A percentile compares a stretch with the other conserved stretches of the same genome.
phyloP scores from a whole-genome alignment of 1,140 invertebrate genomes.

The Agrypnia vestita region DNA sequence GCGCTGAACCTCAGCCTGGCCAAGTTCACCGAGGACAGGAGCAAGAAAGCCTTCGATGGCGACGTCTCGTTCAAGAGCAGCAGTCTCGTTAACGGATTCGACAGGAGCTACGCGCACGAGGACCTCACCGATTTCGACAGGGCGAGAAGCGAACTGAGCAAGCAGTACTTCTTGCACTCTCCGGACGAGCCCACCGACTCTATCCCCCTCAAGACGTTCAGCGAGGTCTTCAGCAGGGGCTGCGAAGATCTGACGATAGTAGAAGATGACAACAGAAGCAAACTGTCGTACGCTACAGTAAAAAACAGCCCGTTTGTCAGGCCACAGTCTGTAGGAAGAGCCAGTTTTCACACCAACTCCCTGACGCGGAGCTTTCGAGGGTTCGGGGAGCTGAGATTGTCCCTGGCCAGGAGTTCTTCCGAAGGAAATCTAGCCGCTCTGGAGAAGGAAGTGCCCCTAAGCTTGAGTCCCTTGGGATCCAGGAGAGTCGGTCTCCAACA shows the following conservation, averaged over 20 bases:
- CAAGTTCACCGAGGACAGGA: slow-evolving; percentile 54
- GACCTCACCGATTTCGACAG: slow-evolving; percentile 68
- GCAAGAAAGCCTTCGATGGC: slow-evolving; percentile 35
- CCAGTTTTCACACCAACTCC: slow-evolving; percentile 61
- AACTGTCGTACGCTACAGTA: slow-evolving; percentile 69
- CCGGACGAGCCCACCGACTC: slow-evolving; percentile 64
- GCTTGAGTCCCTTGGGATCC: slow-evolving; percentile 58
- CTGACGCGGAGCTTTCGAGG: slow-evolving; percentile 69
- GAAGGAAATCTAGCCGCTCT: slow-evolving; percentile 70
- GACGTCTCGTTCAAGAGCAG: slow-evolving; percentile 53
- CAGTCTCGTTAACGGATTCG: slow-evolving; percentile 56
- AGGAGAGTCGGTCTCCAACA: slow-evolving; percentile 38
- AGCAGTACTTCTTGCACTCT: slow-evolving; percentile 58
- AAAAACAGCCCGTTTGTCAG: slow-evolving; percentile 64
- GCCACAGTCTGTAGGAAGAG: slow-evolving; percentile 49
- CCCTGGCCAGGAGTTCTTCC: slow-evolving; percentile 70
- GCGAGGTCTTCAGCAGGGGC: slow-evolving; percentile 63
- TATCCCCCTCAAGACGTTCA: slow-evolving; percentile 69
- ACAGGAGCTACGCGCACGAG: slow-evolving; percentile 67
- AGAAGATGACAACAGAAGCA: slow-evolving; percentile 60
- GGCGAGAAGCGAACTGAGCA: slow-evolving; percentile 59
- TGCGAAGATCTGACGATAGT: slow-evolving; percentile 55
- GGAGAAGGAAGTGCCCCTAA: slow-evolving; percentile 53
- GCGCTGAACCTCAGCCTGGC: slow-evolving; percentile 56
- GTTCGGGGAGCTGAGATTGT: slow-evolving; percentile 66